phyloP scores from a whole-genome alignment of 2,113 vertebrate genomes.

The Dermatemys mawii region DNA sequence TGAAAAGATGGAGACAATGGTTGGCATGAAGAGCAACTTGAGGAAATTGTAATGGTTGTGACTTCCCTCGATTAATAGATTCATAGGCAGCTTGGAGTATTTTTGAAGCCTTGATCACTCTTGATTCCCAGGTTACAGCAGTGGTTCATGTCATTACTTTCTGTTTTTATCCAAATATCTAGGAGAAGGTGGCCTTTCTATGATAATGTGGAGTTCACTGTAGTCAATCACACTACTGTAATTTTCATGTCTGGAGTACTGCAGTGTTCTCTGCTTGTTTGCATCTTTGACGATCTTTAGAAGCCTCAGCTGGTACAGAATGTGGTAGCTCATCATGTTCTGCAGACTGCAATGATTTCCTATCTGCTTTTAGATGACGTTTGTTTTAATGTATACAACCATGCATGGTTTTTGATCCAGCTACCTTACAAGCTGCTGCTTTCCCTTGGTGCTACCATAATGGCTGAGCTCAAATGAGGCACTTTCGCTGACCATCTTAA shows the following conservation, averaged over 20 bases:
- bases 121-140: neutral
- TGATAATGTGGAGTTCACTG: neutral
- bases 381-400: neutral
- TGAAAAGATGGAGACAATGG: neutral
- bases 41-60: neutral
- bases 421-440: neutral
- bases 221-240: neutral
- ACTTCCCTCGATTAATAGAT: neutral
- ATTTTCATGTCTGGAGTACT: neutral
- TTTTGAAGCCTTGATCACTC: neutral
- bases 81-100: neutral
- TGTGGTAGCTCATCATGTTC: neutral
- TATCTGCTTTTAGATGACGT: neutral
- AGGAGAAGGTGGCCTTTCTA: neutral
- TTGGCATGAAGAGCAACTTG: neutral
- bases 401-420: neutral
- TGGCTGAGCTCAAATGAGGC: neutral
- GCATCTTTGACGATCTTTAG: neutral
- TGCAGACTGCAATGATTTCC: neutral
- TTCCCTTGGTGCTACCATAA: neutral
- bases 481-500: neutral
- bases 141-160: neutral
- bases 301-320: neutral
- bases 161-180: neutral
- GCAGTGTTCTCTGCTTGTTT: neutral